Percentiles rank a stretch among this genome's conserved stretches.
phyloP scores from a whole-genome alignment of 2,888 invertebrate genomes.

The Linnaemya tessellans region DNA sequence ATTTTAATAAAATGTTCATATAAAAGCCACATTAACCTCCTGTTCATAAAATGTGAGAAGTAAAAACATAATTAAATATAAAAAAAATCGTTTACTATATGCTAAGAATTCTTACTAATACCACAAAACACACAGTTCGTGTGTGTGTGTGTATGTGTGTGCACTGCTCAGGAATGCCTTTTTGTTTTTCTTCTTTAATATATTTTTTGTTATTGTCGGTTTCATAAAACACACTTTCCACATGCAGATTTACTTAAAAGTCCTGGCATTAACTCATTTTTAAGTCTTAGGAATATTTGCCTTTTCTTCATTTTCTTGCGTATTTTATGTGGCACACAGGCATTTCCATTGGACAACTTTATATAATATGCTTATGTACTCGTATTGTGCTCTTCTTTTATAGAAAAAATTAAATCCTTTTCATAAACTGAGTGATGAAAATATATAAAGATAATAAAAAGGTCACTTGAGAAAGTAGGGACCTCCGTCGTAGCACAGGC shows the following conservation, averaged over 20 bases:
- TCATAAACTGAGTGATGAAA: conserved; percentile 40
- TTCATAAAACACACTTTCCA: conserved; percentile 53
- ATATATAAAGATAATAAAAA: conserved; percentile 46
- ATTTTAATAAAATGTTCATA: conserved; percentile 61
- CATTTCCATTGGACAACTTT: conserved; percentile 39
- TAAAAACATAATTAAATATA: conserved; percentile 71
- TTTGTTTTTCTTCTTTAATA: conserved; percentile 19
- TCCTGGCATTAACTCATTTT: conserved; percentile 57
- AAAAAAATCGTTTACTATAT: conserved; percentile 52
- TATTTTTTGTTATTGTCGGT: conserved; percentile 42
- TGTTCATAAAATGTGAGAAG: conserved; percentile 50
- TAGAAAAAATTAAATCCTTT: conserved; percentile 36
- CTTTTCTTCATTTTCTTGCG: conserved; percentile 1
- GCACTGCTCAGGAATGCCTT: background rate
- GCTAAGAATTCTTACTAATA: conserved; percentile 47
- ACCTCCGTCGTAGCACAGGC: no score
- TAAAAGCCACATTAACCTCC: conserved; percentile 65
- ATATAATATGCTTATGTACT: conserved; percentile 15
- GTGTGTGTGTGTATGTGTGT: background rate
- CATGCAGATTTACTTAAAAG: conserved; percentile 48
- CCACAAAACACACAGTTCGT: background rate
- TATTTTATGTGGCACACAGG: conserved; percentile 20
- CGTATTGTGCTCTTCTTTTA: background rate
- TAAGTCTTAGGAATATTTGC: conserved; percentile 43
- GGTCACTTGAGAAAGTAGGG: conserved; percentile 7